A percentile compares a stretch with the other conserved stretches of the same genome.
Conservation (phyloP, 2,113 vertebrate genomes). For the Otis tarda region DNA sequence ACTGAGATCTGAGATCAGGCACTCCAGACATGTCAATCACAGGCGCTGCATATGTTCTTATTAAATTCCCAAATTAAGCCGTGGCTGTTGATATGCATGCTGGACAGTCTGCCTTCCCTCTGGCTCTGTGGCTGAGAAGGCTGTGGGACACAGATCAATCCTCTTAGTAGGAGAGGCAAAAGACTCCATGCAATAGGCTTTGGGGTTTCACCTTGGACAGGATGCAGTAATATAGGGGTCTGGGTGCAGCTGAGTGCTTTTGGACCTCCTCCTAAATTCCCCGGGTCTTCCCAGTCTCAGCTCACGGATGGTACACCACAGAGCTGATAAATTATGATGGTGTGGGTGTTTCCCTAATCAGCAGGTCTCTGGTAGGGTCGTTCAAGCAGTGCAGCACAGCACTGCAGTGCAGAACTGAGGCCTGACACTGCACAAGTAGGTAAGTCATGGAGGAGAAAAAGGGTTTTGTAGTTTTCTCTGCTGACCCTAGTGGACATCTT, state of each 20-base stretch:
- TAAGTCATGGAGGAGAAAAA: neutral
- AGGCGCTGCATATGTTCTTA: rapidly evolving
- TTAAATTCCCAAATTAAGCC: neutral
- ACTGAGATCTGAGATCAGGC: neutral
- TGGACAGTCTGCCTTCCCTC: neutral
- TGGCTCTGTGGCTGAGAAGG: neutral
- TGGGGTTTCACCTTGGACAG: neutral
- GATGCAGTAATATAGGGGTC: neutral
- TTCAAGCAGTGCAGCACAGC: neutral
- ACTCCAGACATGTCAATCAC: neutral
- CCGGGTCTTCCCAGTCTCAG: neutral
- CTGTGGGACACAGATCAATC: neutral
- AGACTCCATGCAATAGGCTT: neutral
- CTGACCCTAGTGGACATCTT: neutral
- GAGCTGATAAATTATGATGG: neutral
- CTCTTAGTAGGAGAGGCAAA: neutral
- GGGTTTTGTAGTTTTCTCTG: neutral
- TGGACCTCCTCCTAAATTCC: neutral
- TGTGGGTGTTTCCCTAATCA: neutral
- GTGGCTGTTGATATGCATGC: neutral
- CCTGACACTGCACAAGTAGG: neutral
- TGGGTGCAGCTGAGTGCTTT: neutral
- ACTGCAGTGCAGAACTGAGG: neutral
- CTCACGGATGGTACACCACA: neutral
- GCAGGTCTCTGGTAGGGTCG: neutral